phyloP scores from a whole-genome alignment of 2,888 invertebrate species.

The Deilephila elpenor region DNA sequence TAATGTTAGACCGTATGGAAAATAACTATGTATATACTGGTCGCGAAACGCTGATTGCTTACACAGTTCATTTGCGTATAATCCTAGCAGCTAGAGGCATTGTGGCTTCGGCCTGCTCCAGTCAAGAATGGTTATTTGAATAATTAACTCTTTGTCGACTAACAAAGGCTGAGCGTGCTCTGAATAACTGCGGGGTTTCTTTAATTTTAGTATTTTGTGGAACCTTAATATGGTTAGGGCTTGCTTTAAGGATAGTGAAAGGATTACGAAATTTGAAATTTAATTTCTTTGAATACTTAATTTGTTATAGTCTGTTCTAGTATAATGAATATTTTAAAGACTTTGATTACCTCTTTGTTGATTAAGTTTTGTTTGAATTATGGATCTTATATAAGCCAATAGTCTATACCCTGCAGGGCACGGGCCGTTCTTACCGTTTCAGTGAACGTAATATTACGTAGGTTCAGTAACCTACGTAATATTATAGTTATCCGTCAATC shows the following conservation, averaged over 20 bases:
- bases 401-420: no score
- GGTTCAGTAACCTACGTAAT: no score
- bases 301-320: not conserved
- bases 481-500: no score
- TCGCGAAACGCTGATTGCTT: not conserved
- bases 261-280: not conserved
- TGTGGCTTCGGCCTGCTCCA: slow-evolving; percentile 35
- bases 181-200: slow-evolving; percentile 42
- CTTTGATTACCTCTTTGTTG: no score
- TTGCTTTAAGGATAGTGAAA: not conserved
- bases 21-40: not conserved
- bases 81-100: not conserved
- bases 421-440: no score
- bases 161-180: slow-evolving; percentile 45
- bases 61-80: slow-evolving; percentile 13
- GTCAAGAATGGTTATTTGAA: slow-evolving; percentile 45
- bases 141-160: slow-evolving; percentile 49
- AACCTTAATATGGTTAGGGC: slow-evolving; percentile 19
- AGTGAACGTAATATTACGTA: no score
- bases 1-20: not conserved
- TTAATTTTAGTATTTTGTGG: slow-evolving; percentile 42
- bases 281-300: not conserved
- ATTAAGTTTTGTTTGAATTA: not conserved
- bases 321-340: no score
- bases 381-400: no score